Conservation (phyloP, 2,888 invertebrate genomes). For the Corythucha ciliata region DNA sequence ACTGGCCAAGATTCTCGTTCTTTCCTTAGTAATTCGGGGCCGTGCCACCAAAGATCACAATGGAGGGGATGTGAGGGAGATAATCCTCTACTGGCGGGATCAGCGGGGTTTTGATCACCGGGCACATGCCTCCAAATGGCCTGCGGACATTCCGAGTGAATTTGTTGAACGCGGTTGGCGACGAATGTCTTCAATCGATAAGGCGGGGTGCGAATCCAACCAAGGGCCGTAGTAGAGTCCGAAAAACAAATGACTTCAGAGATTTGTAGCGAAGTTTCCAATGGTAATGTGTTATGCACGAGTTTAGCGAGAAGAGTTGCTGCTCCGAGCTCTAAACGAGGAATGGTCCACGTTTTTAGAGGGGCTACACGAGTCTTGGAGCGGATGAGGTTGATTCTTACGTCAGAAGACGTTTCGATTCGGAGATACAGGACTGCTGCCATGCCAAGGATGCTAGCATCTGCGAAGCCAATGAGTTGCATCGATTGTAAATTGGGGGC, state of each 20-base stretch:
- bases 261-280: neutral
- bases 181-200: slow-evolving; percentile 22
- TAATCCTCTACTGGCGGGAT: neutral
- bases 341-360: neutral
- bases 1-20: neutral
- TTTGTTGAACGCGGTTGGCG: slow-evolving; percentile 19
- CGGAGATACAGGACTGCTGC: too few species aligned
- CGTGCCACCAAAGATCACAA: slow-evolving; percentile 1
- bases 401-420: too few species aligned
- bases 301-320: neutral
- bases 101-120: neutral
- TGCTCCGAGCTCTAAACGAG: neutral
- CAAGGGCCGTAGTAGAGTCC: slow-evolving; percentile 25
- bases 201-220: slow-evolving; percentile 22
- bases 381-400: too few species aligned
- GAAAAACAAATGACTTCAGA: slow-evolving; percentile 14
- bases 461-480: too few species aligned
- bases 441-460: too few species aligned
- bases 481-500: too few species aligned
- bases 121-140: neutral
- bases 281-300: neutral
- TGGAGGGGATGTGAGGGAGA: neutral
- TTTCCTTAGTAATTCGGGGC: neutral
- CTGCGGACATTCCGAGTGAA: neutral
- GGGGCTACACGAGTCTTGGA: slow-evolving; percentile 1